These are phyloP conservation scores for Anhinga rufa DNA, from an alignment of 2,113 vertebrate genomes.

Conservation along the genomic window DNA sequence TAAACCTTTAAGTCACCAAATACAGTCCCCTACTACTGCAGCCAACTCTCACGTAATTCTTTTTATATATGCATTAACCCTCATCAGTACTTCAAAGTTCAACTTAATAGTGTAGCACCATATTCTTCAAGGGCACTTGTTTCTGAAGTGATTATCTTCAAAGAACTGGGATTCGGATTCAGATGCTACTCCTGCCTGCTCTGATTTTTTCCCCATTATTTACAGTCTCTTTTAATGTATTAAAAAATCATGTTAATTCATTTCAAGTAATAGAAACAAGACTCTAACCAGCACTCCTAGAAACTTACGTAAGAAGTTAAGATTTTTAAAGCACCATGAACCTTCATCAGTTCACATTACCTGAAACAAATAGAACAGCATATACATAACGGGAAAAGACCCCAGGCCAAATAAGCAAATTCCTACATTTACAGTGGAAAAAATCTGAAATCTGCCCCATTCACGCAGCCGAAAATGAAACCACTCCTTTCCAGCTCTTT, in stretches of 20 bases:
- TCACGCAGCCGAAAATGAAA: not conserved
- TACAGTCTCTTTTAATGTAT: not conserved
- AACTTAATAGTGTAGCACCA: not conserved
- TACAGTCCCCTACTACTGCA: not conserved
- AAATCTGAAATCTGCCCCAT: not conserved
- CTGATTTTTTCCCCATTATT: not conserved
- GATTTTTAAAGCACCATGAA: not conserved
- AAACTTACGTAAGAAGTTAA: not conserved
- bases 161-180: not conserved
- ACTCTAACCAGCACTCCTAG: not conserved
- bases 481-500: not conserved
- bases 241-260: not conserved
- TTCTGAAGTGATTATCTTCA: not conserved
- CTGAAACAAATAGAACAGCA: not conserved
- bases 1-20: not conserved
- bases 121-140: not conserved
- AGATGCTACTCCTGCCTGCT: not conserved
- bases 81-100: not conserved
- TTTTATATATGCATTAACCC: not conserved
- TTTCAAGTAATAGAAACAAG: not conserved
- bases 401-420: not conserved
- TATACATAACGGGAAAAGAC: not conserved
- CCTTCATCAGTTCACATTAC: not conserved
- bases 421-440: not conserved
- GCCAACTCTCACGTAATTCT: not conserved